Evolutionary conservation across 2,888 invertebrate species (phyloP), one percentile per base, ranked within the genome.

Genomic region (Protodeltote pygarga): DNA sequence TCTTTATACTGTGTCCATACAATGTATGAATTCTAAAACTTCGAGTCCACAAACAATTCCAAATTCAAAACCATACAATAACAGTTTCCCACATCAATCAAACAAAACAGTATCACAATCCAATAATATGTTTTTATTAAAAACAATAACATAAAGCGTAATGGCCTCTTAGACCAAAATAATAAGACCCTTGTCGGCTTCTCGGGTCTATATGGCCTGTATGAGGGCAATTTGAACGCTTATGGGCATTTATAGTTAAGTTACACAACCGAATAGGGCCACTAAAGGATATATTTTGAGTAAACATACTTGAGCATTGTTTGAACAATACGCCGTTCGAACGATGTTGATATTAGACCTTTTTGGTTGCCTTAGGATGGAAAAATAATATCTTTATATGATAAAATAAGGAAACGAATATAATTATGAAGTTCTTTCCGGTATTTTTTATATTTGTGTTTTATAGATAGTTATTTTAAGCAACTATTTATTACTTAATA

Each of bases 251-350:
- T 79, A 83, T 80, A 82, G 75, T 68, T 51, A 74, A 66, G 49
- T 66, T 73, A 74, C 78, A 78, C 81, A 82, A 79, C 81, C 71
- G 75, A 78, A 66, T 58, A 76, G 75, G 65, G 65, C 67, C 77
- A 76, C 67, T 80, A 77, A 83, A 83, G 81, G 81, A 84, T 83
- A 78, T 85, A 81, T 88, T 89, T 88, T 83, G 79, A 87, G 86
- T 87, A 89, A 89, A 89, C 87, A 86, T 66, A 87, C 89, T 87
- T 83, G 78, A 83, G 76, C 71, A 81, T 82, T 81, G 79, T 81
- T 79, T 71, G 65, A 74, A 65, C 64, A 70, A 58, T 77, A 74
- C 62, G 41, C 25, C 40, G 72, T 10, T 32, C 37, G n/a, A 71
- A 39, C 45, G 33, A 41, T 75, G 64, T 86, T 88, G 86, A 81